Evolutionary conservation across 2,113 vertebrate genomes (phyloP), one percentile per base, ranked within the genome.

Genomic region (Paradisaea rubra): DNA sequence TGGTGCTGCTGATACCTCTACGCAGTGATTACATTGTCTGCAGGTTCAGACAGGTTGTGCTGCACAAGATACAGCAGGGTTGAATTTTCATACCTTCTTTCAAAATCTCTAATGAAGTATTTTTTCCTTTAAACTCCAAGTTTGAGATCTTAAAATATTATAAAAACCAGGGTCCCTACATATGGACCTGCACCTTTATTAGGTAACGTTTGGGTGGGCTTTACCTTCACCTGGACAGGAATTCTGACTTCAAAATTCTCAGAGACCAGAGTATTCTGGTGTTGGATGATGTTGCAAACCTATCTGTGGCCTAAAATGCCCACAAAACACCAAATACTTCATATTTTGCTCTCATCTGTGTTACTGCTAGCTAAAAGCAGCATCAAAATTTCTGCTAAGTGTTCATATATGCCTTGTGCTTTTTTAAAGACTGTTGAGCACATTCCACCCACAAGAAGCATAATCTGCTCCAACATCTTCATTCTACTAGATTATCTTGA

Each of bases 81-180:
- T 85, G 74, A 89, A 72, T 76, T 61, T 87, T 89, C 23, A 35
- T 31, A 41, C 7, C 80, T 80, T 23, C 35, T 64, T 80, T 53
- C 9, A 63, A 89, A 86, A 82, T 45, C 6, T 54, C 9, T 53
- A 56, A 76, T 16, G 4, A 7, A 52, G 10, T 47, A 39, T 4
- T 39, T 78, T 85, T 68, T 61, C 5, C 61, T 72, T 86, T 77
- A 45, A 65, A 72, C 3, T 50, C n/a, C 35, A 86, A 9, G 0
- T 52, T 37, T 53, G 39, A 50, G 20, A 24, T 64, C 16, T 72
- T 72, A 41, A 59, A 42, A 44, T 44, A 6, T 11, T 63, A 5
- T 13, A 44, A 59, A 37, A 63, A 16, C 1, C 17, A 35, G 8
- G 3, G 30, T 6, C 2, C 7, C 13, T 61, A 41, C 4, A 2